Evolutionary conservation across 2,797 vertebrate species (phyloP).

Genomic region (Glyptemys insculpta): DNA sequence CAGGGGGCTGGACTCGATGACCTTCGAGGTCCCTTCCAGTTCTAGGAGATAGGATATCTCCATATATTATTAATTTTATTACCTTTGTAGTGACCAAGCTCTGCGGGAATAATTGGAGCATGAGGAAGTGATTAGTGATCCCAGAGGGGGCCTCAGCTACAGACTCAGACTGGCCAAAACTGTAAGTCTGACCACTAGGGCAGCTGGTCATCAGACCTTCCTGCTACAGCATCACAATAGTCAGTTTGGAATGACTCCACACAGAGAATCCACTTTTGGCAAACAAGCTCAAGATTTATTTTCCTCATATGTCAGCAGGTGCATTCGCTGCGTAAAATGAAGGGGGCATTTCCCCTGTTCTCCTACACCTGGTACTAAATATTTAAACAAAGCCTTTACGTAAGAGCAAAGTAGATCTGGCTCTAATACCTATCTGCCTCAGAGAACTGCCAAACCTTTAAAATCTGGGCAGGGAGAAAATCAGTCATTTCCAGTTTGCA

Average conservation of each 20-base stretch:
- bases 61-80: too few species aligned
- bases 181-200: not conserved
- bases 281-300: not conserved
- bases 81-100: not conserved
- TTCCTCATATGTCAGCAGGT: not conserved
- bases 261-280: not conserved
- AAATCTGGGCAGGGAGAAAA: not conserved
- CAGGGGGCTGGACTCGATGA: too few species aligned
- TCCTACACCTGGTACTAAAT: not conserved
- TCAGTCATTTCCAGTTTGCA: not conserved
- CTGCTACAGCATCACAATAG: not conserved
- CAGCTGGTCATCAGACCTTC: not conserved
- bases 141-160: not conserved
- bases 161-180: not conserved
- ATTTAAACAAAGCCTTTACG: not conserved
- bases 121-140: not conserved
- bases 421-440: not conserved
- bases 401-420: not conserved
- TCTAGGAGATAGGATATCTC: too few species aligned
- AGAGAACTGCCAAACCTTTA: not conserved
- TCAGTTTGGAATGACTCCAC: not conserved
- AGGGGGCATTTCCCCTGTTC: not conserved
- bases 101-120: not conserved
- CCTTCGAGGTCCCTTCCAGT: too few species aligned
- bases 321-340: not conserved